These are phyloP conservation scores for Dunckerocampus dactyliophorus DNA, from an alignment of 2,113 vertebrate genomes.

Conservation along the genomic window DNA sequence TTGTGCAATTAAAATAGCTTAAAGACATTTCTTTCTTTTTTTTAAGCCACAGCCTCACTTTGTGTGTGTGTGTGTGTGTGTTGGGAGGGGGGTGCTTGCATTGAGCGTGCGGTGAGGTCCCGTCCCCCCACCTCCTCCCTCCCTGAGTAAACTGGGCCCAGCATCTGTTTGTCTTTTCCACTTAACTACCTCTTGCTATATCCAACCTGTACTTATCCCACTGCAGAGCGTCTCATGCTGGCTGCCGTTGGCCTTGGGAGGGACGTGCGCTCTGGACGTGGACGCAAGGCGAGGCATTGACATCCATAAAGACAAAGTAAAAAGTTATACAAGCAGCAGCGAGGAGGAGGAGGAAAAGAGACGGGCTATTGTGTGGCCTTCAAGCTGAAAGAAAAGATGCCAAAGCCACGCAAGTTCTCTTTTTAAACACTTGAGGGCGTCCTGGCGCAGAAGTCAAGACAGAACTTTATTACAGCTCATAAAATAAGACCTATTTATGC, in stretches of 20 bases:
- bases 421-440: slow-evolving; percentile 39
- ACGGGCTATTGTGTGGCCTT: slow-evolving; percentile 27
- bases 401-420: slow-evolving; percentile 36
- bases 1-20: too few relatives aligned
- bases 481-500: neutral
- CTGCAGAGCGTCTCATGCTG: slow-evolving; percentile 54
- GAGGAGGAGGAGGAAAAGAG: slow-evolving; percentile 29
- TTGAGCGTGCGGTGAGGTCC: slow-evolving; percentile 45
- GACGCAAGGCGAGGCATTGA: slow-evolving; percentile 28
- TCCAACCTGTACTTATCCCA: slow-evolving; percentile 75
- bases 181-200: slow-evolving; percentile 74
- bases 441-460: neutral
- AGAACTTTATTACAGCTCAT: neutral
- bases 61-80: slow-evolving; percentile 24
- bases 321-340: slow-evolving; percentile 34
- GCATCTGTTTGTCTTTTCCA: slow-evolving; percentile 74
- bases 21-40: slow-evolving; percentile 35
- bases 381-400: slow-evolving; percentile 22
- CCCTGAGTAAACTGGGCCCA: slow-evolving; percentile 66
- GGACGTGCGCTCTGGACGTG: slow-evolving; percentile 26
- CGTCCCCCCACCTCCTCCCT: slow-evolving; percentile 51
- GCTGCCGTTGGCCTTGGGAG: slow-evolving; percentile 57
- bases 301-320: slow-evolving; percentile 5
- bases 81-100: slow-evolving; percentile 10
- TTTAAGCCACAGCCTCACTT: slow-evolving; percentile 33